Conservation (phyloP, 2,797 vertebrate genomes). For the Coranthus polyacanthus region DNA sequence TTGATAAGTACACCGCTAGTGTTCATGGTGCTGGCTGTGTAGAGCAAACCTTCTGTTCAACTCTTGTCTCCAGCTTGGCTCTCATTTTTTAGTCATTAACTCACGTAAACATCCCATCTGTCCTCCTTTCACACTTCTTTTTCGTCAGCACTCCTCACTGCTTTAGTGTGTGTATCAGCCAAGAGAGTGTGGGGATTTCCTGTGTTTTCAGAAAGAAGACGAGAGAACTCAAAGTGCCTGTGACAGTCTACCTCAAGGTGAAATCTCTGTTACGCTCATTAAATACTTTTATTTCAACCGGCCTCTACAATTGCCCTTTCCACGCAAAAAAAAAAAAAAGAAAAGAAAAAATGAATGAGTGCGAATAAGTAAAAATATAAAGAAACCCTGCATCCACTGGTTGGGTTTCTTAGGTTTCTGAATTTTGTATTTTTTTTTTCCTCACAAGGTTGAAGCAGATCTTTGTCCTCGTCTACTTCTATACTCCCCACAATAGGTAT, state of each 20-base stretch:
- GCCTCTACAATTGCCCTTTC: background rate
- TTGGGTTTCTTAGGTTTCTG: background rate
- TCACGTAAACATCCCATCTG: conserved; percentile 80
- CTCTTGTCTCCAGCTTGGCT: conserved; percentile 66
- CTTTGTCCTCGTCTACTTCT: no score
- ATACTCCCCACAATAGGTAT: no score
- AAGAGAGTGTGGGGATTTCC: conserved; percentile 56
- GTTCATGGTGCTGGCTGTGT: conserved; percentile 29
- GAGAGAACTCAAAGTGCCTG: conserved; percentile 41
- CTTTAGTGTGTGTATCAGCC: conserved; percentile 40
- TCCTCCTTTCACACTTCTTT: conserved; percentile 62
- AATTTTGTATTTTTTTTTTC: no score
- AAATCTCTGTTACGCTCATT: conserved; percentile 34
- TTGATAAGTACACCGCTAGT: conserved; percentile 56
- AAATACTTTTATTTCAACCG: conserved; percentile 4
- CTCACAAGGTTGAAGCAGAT: no score
- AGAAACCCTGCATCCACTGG: conserved; percentile 1
- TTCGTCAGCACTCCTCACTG: conserved; percentile 48
- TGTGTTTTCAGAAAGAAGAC: conserved; percentile 41
- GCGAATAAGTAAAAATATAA: background rate
- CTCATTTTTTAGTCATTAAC: conserved; percentile 79
- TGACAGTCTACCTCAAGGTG: conserved; percentile 52
- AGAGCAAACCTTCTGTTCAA: conserved; percentile 69
- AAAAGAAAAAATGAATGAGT: no score
- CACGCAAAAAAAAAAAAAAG: no score